Base-by-base conservation (phyloP, 2,888 invertebrate species). In the Brachyopa scutellaris region DNA sequence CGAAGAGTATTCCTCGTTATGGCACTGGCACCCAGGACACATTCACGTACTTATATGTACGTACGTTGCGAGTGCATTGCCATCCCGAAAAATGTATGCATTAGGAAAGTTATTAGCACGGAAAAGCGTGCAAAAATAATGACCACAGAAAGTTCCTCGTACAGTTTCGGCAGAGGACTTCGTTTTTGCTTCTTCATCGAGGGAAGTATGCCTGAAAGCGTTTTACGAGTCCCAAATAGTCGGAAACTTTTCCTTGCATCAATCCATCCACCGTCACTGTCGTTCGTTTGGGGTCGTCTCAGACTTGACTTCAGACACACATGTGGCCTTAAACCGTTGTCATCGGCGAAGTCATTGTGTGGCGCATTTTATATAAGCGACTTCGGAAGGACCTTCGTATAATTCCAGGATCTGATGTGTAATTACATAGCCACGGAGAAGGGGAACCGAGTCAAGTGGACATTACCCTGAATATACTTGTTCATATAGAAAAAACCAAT, bases 61-160 rank as follows among this genome's bases (percentile, higher is more conserved):
- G 26, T 36, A 6, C 53, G n/a, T 11, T 49, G 13, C n/a, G 31
- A 73, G 57, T 80, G 80, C 76, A 76, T 51, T 45, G 57, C 36
- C n/a, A 55, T 69, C 38, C 51, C 45, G 38, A 76, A 70, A 76
- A 66, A 70, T 76, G 61, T 78, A 42, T 72, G 72, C 72, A 78
- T 83, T 55, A 55, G 70, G 53, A 83, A 78, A 83, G 83, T 83
- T 83, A 83, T 83, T 83, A 83, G 78, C 78, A 67, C 59, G 62
- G 78, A 78, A 66, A 72, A 62, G 78, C 78, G 73, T 72, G 83
- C 78, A 78, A 78, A 78, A 78, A 67, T 83, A 78, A 73, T 83
- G 83, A 83, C 78, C 83, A 51, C 67, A 57, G 61, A 78, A 78
- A 82, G 76, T 70, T 82, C n/a, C 53, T 66, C 77, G 59, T 38